phyloP scores from a whole-genome alignment of 2,113 vertebrate genomes.

The Rhineura floridana region DNA sequence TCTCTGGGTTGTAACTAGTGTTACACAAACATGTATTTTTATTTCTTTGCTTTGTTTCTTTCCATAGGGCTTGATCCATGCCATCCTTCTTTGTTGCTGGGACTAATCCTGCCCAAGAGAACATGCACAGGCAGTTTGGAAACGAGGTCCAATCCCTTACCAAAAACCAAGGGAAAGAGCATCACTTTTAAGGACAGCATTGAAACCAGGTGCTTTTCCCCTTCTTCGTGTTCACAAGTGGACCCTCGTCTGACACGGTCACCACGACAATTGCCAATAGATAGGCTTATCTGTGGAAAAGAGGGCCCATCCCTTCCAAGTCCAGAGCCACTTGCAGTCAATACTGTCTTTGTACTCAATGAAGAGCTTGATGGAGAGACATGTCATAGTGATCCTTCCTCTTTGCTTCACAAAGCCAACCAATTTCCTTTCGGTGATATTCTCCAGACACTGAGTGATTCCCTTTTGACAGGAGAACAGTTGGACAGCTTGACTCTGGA shows the following conservation, averaged over 20 bases:
- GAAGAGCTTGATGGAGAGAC: not conserved
- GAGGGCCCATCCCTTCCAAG: not conserved
- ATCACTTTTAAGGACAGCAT: conserved; percentile 49
- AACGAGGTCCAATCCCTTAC: not conserved
- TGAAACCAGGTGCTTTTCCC: conserved; percentile 27
- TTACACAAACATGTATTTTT: not conserved
- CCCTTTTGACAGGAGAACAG: not conserved
- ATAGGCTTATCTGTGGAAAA: not conserved
- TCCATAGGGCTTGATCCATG: conserved; percentile 48
- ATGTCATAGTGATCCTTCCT: not conserved
- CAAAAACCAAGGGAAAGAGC: conserved; percentile 26
- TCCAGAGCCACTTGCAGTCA: not conserved
- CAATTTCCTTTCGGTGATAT: not conserved
- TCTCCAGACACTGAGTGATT: not conserved
- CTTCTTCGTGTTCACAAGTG: not conserved
- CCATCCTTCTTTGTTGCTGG: conserved; percentile 48
- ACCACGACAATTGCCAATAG: not conserved
- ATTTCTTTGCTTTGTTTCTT: not conserved
- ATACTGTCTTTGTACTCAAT: not conserved
- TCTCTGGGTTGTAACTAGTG: not conserved
- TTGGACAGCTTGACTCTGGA: not conserved
- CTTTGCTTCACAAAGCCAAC: not conserved
- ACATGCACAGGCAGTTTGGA: not conserved
- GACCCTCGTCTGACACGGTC: not conserved
- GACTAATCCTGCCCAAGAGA: conserved; percentile 63